Evolutionary conservation across 2,888 invertebrate species (phyloP).

Genomic region (Seladonia tumulorum): DNA sequence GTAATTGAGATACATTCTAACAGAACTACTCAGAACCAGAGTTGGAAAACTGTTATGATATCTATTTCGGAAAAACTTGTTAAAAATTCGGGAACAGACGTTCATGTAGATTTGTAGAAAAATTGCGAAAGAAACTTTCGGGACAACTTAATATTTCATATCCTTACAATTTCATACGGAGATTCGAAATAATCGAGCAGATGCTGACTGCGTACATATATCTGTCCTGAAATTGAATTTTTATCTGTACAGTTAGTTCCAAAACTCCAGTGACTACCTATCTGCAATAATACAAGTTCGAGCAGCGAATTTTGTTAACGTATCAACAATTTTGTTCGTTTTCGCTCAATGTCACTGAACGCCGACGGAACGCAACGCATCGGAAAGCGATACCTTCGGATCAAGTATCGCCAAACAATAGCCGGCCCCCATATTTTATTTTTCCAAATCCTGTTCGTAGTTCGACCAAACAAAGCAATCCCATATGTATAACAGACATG

Average conservation of each 20-base stretch:
- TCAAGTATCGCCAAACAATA: neutral
- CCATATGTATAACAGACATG: neutral
- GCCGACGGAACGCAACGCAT: neutral
- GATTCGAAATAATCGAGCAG: no score
- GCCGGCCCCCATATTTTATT: neutral
- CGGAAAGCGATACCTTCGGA: neutral
- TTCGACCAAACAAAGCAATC: slow-evolving; percentile 23
- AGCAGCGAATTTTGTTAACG: neutral
- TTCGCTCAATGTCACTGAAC: neutral
- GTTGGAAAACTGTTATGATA: no score
- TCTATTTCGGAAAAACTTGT: no score
- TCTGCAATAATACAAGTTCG: neutral
- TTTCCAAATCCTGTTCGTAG: slow-evolving; percentile 29
- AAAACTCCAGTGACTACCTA: neutral
- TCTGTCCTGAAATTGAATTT: neutral
- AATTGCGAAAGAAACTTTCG: no score
- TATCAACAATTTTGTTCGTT: neutral
- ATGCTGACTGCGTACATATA: no score
- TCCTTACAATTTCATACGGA: no score
- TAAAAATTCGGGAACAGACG: no score
- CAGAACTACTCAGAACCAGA: no score
- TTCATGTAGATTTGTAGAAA: no score
- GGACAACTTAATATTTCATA: no score
- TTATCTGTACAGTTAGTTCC: neutral
- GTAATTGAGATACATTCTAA: no score